Evolutionary conservation across 1,140 invertebrate species (phyloP), one percentile per base, ranked within the genome.

Genomic region (Drosophila sp.): DNA sequence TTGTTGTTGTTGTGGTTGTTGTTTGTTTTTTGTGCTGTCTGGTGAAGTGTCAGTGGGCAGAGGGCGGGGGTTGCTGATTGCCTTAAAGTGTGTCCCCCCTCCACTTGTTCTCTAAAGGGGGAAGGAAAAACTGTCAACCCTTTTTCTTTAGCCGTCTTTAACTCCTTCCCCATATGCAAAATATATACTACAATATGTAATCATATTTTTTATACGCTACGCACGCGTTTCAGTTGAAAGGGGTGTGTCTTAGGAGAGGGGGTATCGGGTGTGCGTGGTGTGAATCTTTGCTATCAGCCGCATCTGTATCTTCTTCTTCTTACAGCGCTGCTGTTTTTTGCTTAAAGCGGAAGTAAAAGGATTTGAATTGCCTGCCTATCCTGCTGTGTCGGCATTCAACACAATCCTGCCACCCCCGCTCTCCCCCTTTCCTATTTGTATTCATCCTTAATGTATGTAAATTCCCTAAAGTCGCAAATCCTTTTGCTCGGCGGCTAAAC

Each of bases 291-390:
- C 78, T 87, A 87, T 87, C 83, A 89, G 83, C 62, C 71, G 76
- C 83, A 87, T 89, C 82, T 87, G 82, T 76, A 67, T 80, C 62
- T 2, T 36, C 50, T 11, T 18, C 32, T 14, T n/a, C 54, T 69
- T 46, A 40, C 63, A 21, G n/a, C 21, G 21, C 21, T 69, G 72
- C 80, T 53, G 29, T 16, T 7, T 53, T 41, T 36, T 16, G 83
- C 76, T 73, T 87, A 67, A 76, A 81, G 82, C 82, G 82, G 82
- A 86, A 86, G 82, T 86, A 86, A 86, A 86, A 87, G 82, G 82
- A 82, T 86, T 86, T 87, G 82, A 86, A 86, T 86, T 77, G 82
- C 81, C 77, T 80, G 27, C 46, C 53, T 27, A 27, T 13, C 45
- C 25, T 25, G 38, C 45, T 48, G 43, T 27, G 70, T 38, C 29